A percentile compares a stretch with the other conserved stretches of the same genome.
phyloP scores from a whole-genome alignment of 2,113 vertebrate genomes.

The Sceloporus tristichus region DNA sequence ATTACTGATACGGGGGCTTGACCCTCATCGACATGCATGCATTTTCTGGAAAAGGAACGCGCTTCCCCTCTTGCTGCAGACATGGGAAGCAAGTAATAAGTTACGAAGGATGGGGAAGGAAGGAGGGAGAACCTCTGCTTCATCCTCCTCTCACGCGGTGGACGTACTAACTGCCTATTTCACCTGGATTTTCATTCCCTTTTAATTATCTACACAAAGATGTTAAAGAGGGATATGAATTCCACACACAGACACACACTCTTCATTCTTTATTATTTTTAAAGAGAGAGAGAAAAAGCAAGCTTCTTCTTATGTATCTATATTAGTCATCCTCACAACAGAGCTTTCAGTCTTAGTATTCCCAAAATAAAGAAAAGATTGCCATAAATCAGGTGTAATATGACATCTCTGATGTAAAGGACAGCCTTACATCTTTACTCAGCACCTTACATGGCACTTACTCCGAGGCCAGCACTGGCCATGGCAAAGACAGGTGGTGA shows the following conservation, averaged over 20 bases:
- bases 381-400: conserved; percentile 44
- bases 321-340: conserved; percentile 17
- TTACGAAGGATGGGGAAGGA: conserved; percentile 73
- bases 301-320: conserved; percentile 67
- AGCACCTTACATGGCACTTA: not conserved
- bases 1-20: conserved; percentile 86
- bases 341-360: conserved; percentile 48
- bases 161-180: conserved; percentile 79
- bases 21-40: conserved; percentile 82
- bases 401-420: conserved; percentile 8
- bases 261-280: not conserved
- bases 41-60: conserved; percentile 70
- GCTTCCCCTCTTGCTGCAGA: conserved; percentile 77
- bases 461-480: conserved; percentile 21
- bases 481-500: conserved; percentile 5
- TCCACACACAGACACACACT: not conserved
- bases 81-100: conserved; percentile 75
- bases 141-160: conserved; percentile 79
- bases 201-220: conserved; percentile 77
- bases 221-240: conserved; percentile 58
- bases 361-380: conserved; percentile 66
- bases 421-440: conserved; percentile 4
- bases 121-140: conserved; percentile 73
- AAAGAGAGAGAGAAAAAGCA: conserved; percentile 29
- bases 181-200: conserved; percentile 77